phyloP scores from a whole-genome alignment of 2,113 vertebrate species.

The Brachirus orientalis region DNA sequence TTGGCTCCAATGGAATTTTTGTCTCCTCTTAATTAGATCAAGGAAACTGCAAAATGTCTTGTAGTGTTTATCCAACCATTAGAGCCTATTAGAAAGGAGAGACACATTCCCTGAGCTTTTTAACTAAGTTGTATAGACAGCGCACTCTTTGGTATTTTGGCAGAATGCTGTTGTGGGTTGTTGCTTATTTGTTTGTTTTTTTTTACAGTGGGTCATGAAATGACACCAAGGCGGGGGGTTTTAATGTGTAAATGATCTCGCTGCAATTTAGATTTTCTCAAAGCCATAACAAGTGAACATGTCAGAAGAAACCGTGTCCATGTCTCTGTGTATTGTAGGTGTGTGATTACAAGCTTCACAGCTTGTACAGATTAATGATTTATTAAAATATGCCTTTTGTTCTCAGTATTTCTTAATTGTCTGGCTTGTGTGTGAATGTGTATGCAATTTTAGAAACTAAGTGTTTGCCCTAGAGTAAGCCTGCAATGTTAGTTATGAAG shows the following conservation, averaged over 20 bases:
- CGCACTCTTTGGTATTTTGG: slow-evolving; percentile 60
- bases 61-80: slow-evolving; percentile 67
- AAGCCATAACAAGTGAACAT: slow-evolving; percentile 13
- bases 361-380: neutral
- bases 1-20: slow-evolving; percentile 55
- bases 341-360: neutral
- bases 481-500: neutral
- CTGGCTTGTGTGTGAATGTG: no score
- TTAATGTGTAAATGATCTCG: slow-evolving; percentile 32
- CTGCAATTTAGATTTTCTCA: slow-evolving; percentile 17
- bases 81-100: slow-evolving; percentile 63
- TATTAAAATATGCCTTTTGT: no score
- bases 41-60: slow-evolving; percentile 55
- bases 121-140: slow-evolving; percentile 54
- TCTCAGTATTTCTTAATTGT: neutral
- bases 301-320: slow-evolving; percentile 1
- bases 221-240: slow-evolving; percentile 7
- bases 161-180: slow-evolving; percentile 12
- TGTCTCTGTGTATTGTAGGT: neutral
- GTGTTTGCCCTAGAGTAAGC: no score
- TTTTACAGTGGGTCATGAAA: slow-evolving; percentile 39
- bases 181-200: neutral
- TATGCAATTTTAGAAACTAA: no score
- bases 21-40: slow-evolving; percentile 69
- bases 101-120: slow-evolving; percentile 55